These are phyloP conservation scores for Anolis apletophallus DNA, from an alignment of 2,797 vertebrate genomes.

Conservation along the genomic window DNA sequence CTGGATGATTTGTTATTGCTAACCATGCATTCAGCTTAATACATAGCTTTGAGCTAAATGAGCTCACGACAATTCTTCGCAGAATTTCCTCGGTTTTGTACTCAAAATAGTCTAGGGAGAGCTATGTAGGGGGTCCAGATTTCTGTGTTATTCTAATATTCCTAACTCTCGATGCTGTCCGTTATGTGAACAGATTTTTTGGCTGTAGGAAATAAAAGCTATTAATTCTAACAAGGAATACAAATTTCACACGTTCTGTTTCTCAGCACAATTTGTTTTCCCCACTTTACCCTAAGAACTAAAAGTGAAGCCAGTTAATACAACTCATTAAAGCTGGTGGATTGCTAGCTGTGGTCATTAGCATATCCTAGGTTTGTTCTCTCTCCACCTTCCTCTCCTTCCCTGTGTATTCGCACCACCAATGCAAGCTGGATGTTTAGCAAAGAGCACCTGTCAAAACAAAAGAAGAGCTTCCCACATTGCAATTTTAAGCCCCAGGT, in stretches of 20 bases:
- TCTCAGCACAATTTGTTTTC: slow-evolving; percentile 66
- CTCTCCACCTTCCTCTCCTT: no score
- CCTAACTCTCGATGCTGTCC: slow-evolving; percentile 1
- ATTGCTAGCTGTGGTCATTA: slow-evolving; percentile 74
- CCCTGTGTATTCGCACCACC: slow-evolving; percentile 65
- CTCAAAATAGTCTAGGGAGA: not conserved
- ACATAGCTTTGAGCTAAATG: not conserved
- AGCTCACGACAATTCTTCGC: not conserved
- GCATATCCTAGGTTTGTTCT: slow-evolving; percentile 66
- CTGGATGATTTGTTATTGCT: not conserved
- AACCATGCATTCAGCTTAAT: not conserved
- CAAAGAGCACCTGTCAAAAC: slow-evolving; percentile 88
- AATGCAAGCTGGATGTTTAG: slow-evolving; percentile 70
- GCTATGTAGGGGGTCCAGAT: not conserved
- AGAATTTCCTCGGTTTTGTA: slow-evolving; percentile 9
- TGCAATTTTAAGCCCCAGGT: slow-evolving; percentile 82
- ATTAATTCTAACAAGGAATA: slow-evolving; percentile 16
- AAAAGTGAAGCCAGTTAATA: slow-evolving; percentile 69
- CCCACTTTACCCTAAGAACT: slow-evolving; percentile 61
- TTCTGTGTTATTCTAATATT: not conserved
- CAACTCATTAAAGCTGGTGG: slow-evolving; percentile 70
- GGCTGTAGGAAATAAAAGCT: slow-evolving; percentile 8
- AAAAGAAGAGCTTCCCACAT: slow-evolving; percentile 81
- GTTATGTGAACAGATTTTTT: not conserved
- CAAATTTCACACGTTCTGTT: slow-evolving; percentile 51